Base-by-base conservation (phyloP, 2,797 vertebrate genomes). In the Diplodus puntazzo region DNA sequence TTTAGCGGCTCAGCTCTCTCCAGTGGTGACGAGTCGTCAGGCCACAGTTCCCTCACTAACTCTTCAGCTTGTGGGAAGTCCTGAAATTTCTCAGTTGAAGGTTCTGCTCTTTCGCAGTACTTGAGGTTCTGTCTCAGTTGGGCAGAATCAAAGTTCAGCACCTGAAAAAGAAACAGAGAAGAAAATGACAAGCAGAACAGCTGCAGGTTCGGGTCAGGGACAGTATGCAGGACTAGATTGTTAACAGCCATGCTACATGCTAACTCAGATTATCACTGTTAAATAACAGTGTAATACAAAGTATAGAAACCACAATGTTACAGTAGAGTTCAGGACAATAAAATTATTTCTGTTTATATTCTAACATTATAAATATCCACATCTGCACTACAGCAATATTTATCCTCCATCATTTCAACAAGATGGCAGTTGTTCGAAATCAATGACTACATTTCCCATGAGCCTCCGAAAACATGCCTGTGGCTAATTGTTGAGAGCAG, bases 51-150 rank as follows among this genome's bases (percentile, higher is more conserved):
- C 1, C 42, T 0, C 4, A 74, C 62, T 6, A 12, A 0, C 7
- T 3, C 0, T 7, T 50, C 16, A 25, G 53, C 72, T 7, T n/a
- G 0, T 17, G 2, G 0, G 52, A 39, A 48, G 9, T 34, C 30
- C 30, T 34, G 5, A 34, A 34, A 7, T 6, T 34, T 7, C 27
- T 2, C 27, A 27, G 14, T 10, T 9, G 0, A 0, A n/a, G 6
- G 4, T 0, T 0, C 0, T 21, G 0, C 52, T 48, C 1, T 27
- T 3, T 4, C 3, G 27, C 61, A 73, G 61, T 34, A 58, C n/a
- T 5, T 74, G 11, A 66, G 53, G 30, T 50, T 75, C 9, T 27
- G n/a, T 59, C 53, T 74, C n/a, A 65, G 50, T 39, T 1, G 43
- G 2, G 0, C 11, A 5, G 4, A 0, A 17, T 66, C n/a, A 27